These are phyloP conservation scores for Drosophila arizonae DNA, from an alignment of 1,140 invertebrate genomes.

Conservation along the genomic window DNA sequence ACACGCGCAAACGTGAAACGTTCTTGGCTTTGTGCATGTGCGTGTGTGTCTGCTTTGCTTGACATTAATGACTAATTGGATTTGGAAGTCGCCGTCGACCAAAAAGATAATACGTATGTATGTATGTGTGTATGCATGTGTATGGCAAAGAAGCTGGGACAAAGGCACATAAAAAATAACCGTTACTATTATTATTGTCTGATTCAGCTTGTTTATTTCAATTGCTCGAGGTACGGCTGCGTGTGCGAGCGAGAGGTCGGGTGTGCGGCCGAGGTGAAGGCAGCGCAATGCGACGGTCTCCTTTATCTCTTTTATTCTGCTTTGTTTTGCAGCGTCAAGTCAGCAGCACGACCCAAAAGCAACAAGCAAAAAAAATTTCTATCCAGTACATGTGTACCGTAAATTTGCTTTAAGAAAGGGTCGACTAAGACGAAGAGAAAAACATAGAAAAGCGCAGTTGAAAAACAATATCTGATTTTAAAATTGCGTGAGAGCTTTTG, in stretches of 20 bases:
- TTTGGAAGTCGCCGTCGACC: slow-evolving; percentile 41
- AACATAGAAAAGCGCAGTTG: not conserved
- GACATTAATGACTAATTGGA: slow-evolving; percentile 50
- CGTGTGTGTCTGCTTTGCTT: slow-evolving; percentile 4
- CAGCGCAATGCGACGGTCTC: not conserved
- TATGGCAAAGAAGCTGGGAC: slow-evolving; percentile 15
- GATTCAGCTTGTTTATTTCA: slow-evolving; percentile 50
- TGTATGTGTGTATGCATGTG: not conserved
- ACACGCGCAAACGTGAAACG: not conserved
- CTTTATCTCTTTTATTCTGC: not conserved
- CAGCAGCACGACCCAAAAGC: slow-evolving; percentile 16
- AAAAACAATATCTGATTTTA: not conserved
- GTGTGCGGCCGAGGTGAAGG: slow-evolving; percentile 14
- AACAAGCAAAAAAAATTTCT: not conserved
- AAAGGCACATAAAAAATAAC: slow-evolving; percentile 15
- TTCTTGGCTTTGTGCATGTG: slow-evolving; percentile 7
- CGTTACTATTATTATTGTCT: slow-evolving; percentile 22
- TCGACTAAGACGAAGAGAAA: too few relatives aligned
- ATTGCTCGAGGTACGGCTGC: slow-evolving; percentile 5
- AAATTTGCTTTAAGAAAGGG: not conserved
- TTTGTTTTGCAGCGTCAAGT: slow-evolving; percentile 4
- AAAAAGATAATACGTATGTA: not conserved
- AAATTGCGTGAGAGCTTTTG: not conserved
- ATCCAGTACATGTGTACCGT: not conserved
- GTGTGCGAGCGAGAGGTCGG: not conserved